Base-by-base conservation (phyloP, 1,140 invertebrate genomes). In the Tetragonula clypearis region DNA sequence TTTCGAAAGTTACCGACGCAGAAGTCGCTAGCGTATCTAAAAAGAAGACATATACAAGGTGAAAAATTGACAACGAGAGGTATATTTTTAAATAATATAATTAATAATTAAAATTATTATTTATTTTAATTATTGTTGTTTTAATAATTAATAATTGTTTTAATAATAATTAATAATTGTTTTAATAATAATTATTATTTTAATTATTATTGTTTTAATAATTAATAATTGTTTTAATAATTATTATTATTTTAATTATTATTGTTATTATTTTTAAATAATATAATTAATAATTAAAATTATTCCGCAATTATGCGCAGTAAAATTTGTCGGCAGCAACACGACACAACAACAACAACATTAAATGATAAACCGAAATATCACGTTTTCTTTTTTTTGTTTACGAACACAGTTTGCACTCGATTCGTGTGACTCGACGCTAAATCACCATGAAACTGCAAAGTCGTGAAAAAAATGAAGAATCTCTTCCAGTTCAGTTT, bases 401-500 rank as follows among this genome's bases (percentile, higher is more conserved):
- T 88, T 66, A n/a, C 19, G 68, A 88, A 84, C 26, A 84, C 26
- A 84, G 85, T 85, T 80, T 87, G 84, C 55, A 85, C n/a, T n/a
- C 49, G 26, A 73, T 58, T 58, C 19, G 19, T 15, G 17, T 14
- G n/a, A 6, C 58, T 68, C 17, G 5, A n/a, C 58, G 68, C 35
- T 76, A 66, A 66, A 2, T 77, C 53, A 74, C 41, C 41, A 49
- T 49, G 8, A 49, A 49, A 49, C 2, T 26, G 41, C 17, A 66
- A 66, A 81, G 1, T 82, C 30, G 11, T 17, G 23, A 30, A 74
- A 26, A 30, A n/a, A 79, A 62, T 26, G 26, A n/a, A 21, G 60
- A 73, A 60, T 19, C 0, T 21, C 2, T 41, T 23, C 21, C 49
- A n/a, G 65, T 65, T 8, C 41, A 62, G 65, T 76, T 5, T 0